Evolutionary conservation across 2,888 invertebrate genomes (phyloP), one percentile per base, ranked within the genome.

Genomic region (Strigamia maritima): DNA sequence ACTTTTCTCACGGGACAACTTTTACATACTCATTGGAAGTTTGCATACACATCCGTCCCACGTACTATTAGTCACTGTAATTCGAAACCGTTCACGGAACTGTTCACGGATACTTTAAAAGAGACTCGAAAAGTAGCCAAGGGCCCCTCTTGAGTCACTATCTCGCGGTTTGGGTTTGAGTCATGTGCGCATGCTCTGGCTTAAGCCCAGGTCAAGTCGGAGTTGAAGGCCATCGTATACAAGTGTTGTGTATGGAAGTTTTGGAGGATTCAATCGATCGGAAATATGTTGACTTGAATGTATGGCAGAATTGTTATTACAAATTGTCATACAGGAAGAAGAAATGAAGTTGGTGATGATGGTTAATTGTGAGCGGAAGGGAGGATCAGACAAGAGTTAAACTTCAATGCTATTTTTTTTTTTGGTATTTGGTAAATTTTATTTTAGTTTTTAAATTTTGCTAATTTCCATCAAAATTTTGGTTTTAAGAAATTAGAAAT

Each of bases 1-100:
- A 60, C 60, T 60, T 60, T 60, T 60, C 60, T 60, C 60, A 60
- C 60, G 60, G 60, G 60, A 60, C 60, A 60, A 60, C 22, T 60
- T 60, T 24, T 49, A 35, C 44, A n/a, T 44, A 60, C 19, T 60
- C 60, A 60, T 60, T 60, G 19, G 19, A 22, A 22, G 60, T 60
- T 60, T 60, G 24, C 8, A 60, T 60, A 60, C 49, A 49, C 24
- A 60, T 60, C 60, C 60, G 60, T 60, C 24, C 60, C 60, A 60
- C 24, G 60, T 60, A 22, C 60, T 60, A 60, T 60, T 60, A 60
- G 60, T 60, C 60, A 60, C 60, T 60, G 60, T 24, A 24, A 60
- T 19, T 24, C 24, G 60, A 60, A 60, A 60, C 60, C 60, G 60
- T 60, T 60, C 60, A 60, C 60, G 60, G 60, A 60, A 60, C 60